Evolutionary conservation across 2,113 vertebrate species (phyloP), one percentile per base, ranked within the genome.

Genomic region (Laterallus jamaicensis): DNA sequence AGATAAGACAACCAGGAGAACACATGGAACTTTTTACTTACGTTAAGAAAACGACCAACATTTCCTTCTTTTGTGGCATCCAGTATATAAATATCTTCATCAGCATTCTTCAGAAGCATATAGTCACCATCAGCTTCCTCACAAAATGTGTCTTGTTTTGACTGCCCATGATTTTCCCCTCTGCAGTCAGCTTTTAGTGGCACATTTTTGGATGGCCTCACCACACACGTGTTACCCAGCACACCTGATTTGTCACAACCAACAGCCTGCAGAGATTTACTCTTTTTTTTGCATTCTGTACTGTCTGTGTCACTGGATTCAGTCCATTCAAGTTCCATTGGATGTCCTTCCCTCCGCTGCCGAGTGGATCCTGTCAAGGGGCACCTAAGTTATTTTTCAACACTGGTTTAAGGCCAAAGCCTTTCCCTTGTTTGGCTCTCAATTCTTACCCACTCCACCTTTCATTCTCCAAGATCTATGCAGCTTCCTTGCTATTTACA

Each of bases 21-120:
- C 7, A 44, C 37, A 25, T 5, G 11, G 22, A 89, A 44, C 10
- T 64, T 73, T 32, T 56, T 95, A 98, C 98, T 98, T 96, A 99
- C 99, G 11, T 99, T 99, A 76, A 99, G 96, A 95, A 99, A 99
- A 66, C 99, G 98, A 81, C 98, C 98, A 66, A 99, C 99, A 49
- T 99, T 99, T 93, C 99, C 99, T 97, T 99, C 99, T 95, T 97
- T 98, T 59, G 98, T 98, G 74, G 99, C 99, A 95, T 99, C 99
- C 78, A 99, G 86, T 37, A 98, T 74, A 96, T 98, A 98, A 26
- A 56, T 39, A 74, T 68, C 94, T 77, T 97, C 77, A 50, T 9
- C 56, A 47, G 62, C 74, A 15, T 88, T 95, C 39, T 82, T 83
- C 55, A 55, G 40, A 88, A 79, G 63, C 1, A 29, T 69, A 42